Conservation (phyloP, 2,797 vertebrate species). For the Nannoperca australis region DNA sequence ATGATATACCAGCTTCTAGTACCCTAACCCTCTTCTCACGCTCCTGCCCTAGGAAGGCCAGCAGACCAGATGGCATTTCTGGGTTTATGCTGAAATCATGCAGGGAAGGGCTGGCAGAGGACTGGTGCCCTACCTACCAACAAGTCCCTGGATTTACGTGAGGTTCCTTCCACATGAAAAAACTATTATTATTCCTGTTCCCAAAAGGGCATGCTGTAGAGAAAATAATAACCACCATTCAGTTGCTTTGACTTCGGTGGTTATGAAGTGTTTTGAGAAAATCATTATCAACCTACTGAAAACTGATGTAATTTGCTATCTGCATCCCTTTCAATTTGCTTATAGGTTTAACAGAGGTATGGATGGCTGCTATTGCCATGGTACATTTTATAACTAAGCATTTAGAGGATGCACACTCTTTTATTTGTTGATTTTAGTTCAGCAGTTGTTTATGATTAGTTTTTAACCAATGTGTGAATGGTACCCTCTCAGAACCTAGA, state of each 20-base stretch:
- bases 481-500: too few relatives aligned
- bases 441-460: too few relatives aligned
- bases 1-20: too few relatives aligned
- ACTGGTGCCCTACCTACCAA: neutral
- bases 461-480: too few relatives aligned
- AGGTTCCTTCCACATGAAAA: neutral
- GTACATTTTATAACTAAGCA: too few relatives aligned
- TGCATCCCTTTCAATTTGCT: too few relatives aligned
- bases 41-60: neutral
- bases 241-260: neutral
- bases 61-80: neutral
- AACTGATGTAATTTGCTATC: too few relatives aligned
- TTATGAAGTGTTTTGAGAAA: too few relatives aligned
- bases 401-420: too few relatives aligned
- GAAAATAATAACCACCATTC: neutral
- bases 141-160: neutral
- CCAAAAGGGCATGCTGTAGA: neutral
- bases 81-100: neutral
- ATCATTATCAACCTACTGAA: neutral
- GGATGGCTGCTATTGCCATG: too few relatives aligned
- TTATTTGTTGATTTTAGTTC: too few relatives aligned
- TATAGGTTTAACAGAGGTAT: too few relatives aligned
- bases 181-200: neutral
- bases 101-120: neutral
- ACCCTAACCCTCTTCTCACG: neutral